Conservation (phyloP, 2,113 vertebrate genomes). For the Pantherophis guttatus region DNA sequence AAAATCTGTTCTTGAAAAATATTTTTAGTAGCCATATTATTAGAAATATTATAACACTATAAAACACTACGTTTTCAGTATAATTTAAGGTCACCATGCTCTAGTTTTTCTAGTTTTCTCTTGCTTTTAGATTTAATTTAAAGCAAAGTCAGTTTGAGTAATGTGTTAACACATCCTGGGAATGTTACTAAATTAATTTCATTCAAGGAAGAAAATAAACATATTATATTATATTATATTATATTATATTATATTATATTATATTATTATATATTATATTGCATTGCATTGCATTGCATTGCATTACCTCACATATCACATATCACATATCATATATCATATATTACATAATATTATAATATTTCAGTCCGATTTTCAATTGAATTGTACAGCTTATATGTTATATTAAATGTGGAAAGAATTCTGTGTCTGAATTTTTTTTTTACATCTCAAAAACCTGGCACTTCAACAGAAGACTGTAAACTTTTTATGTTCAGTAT, state of each 20-base stretch:
- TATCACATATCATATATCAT: too few species aligned
- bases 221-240: neutral
- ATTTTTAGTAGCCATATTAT: neutral
- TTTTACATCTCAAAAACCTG: neutral
- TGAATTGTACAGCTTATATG: neutral
- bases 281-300: too few species aligned
- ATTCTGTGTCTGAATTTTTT: neutral
- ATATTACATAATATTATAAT: too few species aligned
- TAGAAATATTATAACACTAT: neutral
- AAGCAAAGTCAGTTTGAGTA: neutral
- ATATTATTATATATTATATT: too few species aligned
- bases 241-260: too few species aligned
- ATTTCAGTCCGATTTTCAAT: neutral
- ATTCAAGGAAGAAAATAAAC: neutral
- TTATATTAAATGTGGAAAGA: neutral
- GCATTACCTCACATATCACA: too few species aligned
- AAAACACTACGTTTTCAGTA: neutral
- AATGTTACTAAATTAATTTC: neutral
- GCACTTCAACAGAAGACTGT: neutral
- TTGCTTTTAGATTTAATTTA: neutral
- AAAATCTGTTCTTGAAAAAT: neutral
- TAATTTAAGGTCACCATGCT: neutral
- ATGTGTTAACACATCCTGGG: neutral
- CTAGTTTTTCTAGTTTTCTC: neutral
- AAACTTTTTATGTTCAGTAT: neutral